Evolutionary conservation across 2,888 invertebrate genomes (phyloP).

Genomic region (Drosophila helvetica): DNA sequence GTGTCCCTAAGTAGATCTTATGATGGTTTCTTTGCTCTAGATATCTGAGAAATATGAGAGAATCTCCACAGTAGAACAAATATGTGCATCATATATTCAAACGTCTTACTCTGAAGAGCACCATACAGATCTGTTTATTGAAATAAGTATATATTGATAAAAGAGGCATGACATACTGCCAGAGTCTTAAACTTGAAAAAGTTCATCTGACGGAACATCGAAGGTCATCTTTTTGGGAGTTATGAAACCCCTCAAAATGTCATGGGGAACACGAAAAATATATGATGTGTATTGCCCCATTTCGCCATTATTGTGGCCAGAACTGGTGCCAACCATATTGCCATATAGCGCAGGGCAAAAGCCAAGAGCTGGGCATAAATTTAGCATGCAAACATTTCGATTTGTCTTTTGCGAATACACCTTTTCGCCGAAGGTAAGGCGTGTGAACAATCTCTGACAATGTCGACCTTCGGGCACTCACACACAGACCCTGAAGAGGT

Average conservation of each 20-base stretch:
- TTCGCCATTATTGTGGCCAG: neutral
- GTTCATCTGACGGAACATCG: neutral
- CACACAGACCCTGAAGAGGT: slow-evolving; percentile 1
- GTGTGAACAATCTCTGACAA: slow-evolving; percentile 36
- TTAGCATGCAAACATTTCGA: slow-evolving; percentile 10
- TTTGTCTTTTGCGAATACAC: slow-evolving; percentile 18
- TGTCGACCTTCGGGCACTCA: slow-evolving; percentile 29
- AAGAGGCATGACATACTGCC: neutral
- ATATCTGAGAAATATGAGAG: neutral
- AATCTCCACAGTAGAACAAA: neutral
- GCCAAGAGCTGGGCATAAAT: slow-evolving; percentile 27
- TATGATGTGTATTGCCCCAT: neutral
- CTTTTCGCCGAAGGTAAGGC: slow-evolving; percentile 36
- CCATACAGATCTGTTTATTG: neutral
- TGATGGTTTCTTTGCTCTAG: too few relatives aligned
- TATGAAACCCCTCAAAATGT: neutral
- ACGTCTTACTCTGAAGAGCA: too few relatives aligned
- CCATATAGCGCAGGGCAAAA: slow-evolving; percentile 10
- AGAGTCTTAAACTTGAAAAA: neutral
- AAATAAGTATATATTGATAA: too few relatives aligned
- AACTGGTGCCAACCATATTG: neutral
- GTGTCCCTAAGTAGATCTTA: neutral
- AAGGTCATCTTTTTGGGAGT: neutral
- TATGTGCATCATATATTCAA: too few relatives aligned
- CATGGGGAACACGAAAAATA: neutral